Evolutionary conservation across 2,797 vertebrate species (phyloP).

Genomic region (Xiphophorus birchmanni): DNA sequence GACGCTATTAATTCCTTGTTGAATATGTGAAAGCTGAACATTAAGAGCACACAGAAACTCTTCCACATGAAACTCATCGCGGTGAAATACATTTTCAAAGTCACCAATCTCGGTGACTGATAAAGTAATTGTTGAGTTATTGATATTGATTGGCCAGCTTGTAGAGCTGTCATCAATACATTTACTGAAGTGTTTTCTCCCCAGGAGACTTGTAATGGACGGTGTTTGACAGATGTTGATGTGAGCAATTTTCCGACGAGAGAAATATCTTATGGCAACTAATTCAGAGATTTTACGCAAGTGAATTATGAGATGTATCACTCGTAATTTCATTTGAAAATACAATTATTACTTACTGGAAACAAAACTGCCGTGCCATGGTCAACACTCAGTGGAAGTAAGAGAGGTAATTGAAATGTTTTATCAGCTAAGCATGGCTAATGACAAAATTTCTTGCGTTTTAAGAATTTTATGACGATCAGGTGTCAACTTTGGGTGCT

Average conservation of each 20-base stretch:
- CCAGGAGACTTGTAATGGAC: constrained; percentile 1
- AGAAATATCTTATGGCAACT: neutral
- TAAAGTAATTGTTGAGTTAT: constrained; percentile 17
- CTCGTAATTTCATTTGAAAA: constrained; percentile 5
- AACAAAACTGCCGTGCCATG: neutral
- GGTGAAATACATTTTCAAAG: constrained; percentile 4
- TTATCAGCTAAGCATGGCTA: too few relatives aligned
- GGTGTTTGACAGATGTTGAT: constrained; percentile 6
- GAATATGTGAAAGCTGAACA: constrained; percentile 1
- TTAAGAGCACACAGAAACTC: neutral
- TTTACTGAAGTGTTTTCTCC: neutral
- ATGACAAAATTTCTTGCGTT: neutral
- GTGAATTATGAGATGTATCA: neutral
- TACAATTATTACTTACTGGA: neutral
- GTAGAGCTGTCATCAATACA: constrained; percentile 9
- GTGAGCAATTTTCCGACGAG: neutral
- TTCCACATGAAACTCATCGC: neutral
- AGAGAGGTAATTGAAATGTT: neutral
- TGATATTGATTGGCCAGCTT: constrained; percentile 21
- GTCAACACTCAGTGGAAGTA: neutral
- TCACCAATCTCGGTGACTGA: constrained; percentile 3
- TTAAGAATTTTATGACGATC: neutral
- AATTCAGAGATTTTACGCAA: neutral
- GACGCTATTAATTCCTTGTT: neutral
- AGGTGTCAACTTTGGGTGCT: neutral